phyloP scores from a whole-genome alignment of 2,888 invertebrate species.

The Tinea pellionella region DNA sequence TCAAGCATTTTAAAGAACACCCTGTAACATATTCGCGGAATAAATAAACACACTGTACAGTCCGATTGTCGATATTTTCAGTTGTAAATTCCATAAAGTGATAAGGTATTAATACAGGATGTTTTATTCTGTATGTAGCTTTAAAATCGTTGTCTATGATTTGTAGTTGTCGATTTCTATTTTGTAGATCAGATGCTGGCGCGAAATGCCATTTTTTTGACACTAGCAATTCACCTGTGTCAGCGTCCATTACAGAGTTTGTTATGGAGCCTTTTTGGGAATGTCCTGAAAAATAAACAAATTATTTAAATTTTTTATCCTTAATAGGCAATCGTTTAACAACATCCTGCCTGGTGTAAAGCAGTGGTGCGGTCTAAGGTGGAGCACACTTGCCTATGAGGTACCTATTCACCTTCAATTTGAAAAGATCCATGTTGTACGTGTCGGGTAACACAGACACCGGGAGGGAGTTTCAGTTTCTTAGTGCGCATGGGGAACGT shows the following conservation, averaged over 20 bases:
- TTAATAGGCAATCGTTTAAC: no score
- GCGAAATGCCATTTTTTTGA: constrained; percentile 81
- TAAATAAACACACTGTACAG: constrained; percentile 71
- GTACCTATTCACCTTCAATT: no score
- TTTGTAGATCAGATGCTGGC: constrained; percentile 44
- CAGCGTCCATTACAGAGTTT: constrained; percentile 80
- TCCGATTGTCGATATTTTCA: constrained; percentile 61
- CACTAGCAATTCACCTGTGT: constrained; percentile 77
- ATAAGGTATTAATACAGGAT: constrained; percentile 80
- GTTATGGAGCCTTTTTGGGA: constrained; percentile 79
- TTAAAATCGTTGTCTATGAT: constrained; percentile 84
- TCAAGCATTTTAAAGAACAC: constrained; percentile 37
- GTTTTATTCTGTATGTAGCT: constrained; percentile 75
- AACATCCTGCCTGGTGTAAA: no score
- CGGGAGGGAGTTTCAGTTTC: no score
- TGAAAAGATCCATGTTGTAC: no score
- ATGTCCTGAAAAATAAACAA: constrained; percentile 65
- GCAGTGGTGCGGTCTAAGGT: no score
- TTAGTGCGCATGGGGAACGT: no score
- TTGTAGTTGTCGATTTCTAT: constrained; percentile 68
- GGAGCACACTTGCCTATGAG: no score
- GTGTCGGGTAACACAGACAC: no score
- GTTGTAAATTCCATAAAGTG: constrained; percentile 74
- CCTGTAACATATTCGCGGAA: constrained; percentile 77
- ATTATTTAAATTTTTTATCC: no score